Evolutionary conservation across 2,113 vertebrate species (phyloP).

Genomic region (Calyptomena viridis): DNA sequence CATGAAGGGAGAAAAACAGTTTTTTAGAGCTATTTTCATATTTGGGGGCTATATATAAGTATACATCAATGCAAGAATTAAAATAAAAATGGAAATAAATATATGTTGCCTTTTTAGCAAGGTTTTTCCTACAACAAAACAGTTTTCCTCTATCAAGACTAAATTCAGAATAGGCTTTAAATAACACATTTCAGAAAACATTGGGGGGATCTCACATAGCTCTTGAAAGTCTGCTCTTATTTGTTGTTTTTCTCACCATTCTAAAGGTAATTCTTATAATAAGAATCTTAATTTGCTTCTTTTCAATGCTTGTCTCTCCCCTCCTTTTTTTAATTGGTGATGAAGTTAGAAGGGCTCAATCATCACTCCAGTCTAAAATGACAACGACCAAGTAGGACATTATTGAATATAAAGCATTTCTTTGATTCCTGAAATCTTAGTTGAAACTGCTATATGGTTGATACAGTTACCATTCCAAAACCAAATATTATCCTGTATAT

Average conservation of each 20-base stretch:
- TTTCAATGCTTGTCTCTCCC: neutral
- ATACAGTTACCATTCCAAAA: neutral
- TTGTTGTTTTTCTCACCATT: neutral
- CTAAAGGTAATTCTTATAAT: neutral
- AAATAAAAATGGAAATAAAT: neutral
- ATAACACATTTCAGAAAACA: neutral
- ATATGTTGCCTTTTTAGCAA: neutral
- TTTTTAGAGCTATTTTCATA: neutral
- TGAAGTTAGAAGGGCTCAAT: neutral
- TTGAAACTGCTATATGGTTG: neutral
- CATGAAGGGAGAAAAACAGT: neutral
- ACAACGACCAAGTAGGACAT: neutral
- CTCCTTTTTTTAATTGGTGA: rapidly evolving
- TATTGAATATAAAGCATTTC: neutral
- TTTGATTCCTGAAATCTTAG: neutral
- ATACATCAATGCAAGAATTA: neutral
- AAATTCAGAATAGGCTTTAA: neutral
- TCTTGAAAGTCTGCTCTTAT: neutral
- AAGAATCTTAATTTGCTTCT: neutral
- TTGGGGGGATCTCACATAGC: rapidly evolving
- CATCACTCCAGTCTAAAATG: neutral
- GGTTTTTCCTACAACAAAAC: neutral
- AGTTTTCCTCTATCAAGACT: neutral
- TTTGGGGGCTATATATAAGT: neutral
- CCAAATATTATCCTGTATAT: neutral